Evolutionary conservation across 2,113 vertebrate species (phyloP), one percentile per base, ranked within the genome.

Genomic region (Gobiocypris rarus): DNA sequence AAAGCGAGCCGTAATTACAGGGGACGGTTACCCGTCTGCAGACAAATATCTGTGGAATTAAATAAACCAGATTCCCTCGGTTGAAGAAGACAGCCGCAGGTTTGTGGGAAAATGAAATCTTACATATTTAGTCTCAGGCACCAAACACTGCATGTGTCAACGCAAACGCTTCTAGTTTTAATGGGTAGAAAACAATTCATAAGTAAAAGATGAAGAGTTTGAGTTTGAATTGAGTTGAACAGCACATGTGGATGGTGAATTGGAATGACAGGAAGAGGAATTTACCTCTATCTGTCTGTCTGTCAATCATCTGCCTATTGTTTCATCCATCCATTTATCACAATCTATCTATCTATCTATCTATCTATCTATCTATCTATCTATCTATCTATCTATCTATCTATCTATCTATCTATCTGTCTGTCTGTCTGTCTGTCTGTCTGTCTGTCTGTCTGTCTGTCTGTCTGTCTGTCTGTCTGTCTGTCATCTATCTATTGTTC

Each of bases 41-140:
- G 94, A 93, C 92, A 93, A 92, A 90, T 93, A 93, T 93, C 92
- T 86, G 54, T 90, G 91, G 93, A 93, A 93, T 93, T 92, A 90
- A 89, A 91, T 89, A 92, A 93, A 92, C 88, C 74, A 82, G 79
- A 82, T 52, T 31, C 45, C 43, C 61, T 43, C 22, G n/a, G 54
- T 1, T 67, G 28, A 4, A 38, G 15, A 4, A 38, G 63, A 41
- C 34, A 5, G 17, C 9, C 17, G 34, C 31, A 22, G 17, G 65
- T 22, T 10, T 69, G 15, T 22, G 17, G 65, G 65, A 38, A 50
- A 69, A 69, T 69, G 17, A 41, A 69, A 67, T 19, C 28, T 0
- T 17, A 67, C 15, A 67, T 38, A 19, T 67, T 38, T 10, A 38
- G 65, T 69, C 31, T 38, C 8, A 22, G 65, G 31, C 3, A 41